Evolutionary conservation across 2,113 vertebrate genomes (phyloP).

Genomic region (Piprites chloris): DNA sequence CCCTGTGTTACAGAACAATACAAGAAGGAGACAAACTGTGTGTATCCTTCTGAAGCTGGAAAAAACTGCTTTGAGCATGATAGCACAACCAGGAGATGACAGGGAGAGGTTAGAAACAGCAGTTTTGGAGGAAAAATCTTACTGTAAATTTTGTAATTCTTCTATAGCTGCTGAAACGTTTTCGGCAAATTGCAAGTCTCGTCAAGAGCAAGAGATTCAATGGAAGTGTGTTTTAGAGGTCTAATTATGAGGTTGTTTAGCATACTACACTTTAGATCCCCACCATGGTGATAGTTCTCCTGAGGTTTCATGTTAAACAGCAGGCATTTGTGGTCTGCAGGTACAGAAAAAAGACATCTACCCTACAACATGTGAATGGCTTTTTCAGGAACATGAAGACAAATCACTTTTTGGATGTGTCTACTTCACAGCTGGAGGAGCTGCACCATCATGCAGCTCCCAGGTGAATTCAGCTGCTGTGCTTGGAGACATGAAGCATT

Average conservation of each 20-base stretch:
- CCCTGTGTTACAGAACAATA: neutral
- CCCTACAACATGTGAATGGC: neutral
- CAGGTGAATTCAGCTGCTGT: neutral
- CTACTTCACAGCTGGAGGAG: neutral
- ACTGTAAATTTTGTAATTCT: neutral
- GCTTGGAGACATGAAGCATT: neutral
- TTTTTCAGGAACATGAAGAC: neutral
- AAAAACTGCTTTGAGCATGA: neutral
- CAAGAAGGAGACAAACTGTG: neutral
- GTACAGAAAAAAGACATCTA: neutral
- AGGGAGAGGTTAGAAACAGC: neutral
- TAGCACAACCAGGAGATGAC: neutral
- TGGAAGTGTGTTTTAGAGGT: neutral
- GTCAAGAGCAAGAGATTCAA: neutral
- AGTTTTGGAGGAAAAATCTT: neutral
- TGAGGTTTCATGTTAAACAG: neutral
- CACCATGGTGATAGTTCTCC: accelerated
- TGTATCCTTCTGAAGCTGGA: neutral
- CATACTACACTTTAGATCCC: neutral
- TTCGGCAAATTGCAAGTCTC: neutral
- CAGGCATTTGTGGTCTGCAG: neutral
- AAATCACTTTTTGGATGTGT: neutral
- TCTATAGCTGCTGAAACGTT: neutral
- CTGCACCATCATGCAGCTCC: neutral
- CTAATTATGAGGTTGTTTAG: neutral